Conservation (phyloP, 2,797 vertebrate genomes). For the Rhabdophis nuchalis region DNA sequence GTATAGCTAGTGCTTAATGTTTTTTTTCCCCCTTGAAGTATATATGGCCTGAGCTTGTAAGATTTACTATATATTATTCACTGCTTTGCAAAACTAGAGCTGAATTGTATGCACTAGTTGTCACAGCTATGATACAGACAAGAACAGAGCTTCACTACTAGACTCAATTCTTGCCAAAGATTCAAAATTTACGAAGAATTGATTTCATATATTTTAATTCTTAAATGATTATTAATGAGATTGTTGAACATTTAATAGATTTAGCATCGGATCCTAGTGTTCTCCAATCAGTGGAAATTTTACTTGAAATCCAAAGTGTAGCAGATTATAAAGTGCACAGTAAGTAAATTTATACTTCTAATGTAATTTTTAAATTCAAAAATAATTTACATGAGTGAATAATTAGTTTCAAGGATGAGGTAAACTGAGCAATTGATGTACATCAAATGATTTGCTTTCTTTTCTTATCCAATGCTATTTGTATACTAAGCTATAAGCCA, state of each 20-base stretch:
- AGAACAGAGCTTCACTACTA: not conserved
- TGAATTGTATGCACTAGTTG: not conserved
- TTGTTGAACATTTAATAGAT: not conserved
- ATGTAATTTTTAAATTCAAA: not conserved
- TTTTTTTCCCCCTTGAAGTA: not conserved
- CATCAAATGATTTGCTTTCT: not conserved
- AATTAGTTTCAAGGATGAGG: slow-evolving; percentile 34
- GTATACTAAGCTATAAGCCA: slow-evolving; percentile 49
- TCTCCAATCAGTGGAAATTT: not conserved
- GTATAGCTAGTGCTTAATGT: no score
- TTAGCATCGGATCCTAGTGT: not conserved
- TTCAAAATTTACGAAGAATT: not conserved
- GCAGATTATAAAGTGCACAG: not conserved
- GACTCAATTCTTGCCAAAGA: not conserved
- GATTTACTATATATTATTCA: not conserved
- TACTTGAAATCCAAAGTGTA: not conserved
- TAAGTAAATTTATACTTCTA: not conserved
- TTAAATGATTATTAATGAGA: not conserved
- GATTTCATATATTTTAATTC: not conserved
- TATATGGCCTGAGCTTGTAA: not conserved
- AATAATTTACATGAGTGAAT: not conserved
- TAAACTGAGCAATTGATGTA: not conserved
- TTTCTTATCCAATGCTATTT: slow-evolving; percentile 29
- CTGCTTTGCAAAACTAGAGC: not conserved
- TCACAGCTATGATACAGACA: not conserved